phyloP scores from a whole-genome alignment of 2,797 vertebrate species.

The Lindbergichthys nudifrons region DNA sequence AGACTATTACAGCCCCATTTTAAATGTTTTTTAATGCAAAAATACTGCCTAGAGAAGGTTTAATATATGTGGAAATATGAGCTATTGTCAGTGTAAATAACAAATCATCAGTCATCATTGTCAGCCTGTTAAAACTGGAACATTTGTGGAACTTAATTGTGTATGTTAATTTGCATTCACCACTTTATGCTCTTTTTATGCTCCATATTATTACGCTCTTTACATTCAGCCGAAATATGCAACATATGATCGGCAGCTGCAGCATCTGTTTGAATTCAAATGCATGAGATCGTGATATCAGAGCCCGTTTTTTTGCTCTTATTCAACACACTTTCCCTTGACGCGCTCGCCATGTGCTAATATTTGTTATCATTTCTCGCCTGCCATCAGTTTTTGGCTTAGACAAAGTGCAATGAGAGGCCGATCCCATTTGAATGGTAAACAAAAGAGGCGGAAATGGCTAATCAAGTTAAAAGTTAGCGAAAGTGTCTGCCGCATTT shows the following conservation, averaged over 20 bases:
- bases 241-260: constrained; percentile 19
- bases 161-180: constrained; percentile 10
- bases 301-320: constrained; percentile 17
- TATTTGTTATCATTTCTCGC: constrained; percentile 27
- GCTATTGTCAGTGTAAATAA: constrained; percentile 15
- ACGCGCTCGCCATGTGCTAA: constrained; percentile 31
- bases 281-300: background rate
- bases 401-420: constrained; percentile 53
- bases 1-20: background rate
- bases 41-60: background rate
- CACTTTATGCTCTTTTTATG: background rate
- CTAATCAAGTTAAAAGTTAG: constrained; percentile 77
- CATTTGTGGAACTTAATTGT: constrained; percentile 32
- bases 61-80: constrained; percentile 18
- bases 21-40: constrained; percentile 1
- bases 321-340: constrained; percentile 11
- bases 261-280: constrained; percentile 39
- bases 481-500: constrained; percentile 64
- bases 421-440: constrained; percentile 46
- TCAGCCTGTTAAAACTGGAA: background rate
- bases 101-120: constrained; percentile 31
- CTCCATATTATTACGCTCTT: constrained; percentile 3
- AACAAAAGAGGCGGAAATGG: constrained; percentile 64
- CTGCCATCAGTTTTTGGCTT: constrained; percentile 44
- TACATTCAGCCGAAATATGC: constrained; percentile 27